Conservation (phyloP, 92 coral and sea anemone species). For the Muricea muricata region DNA sequence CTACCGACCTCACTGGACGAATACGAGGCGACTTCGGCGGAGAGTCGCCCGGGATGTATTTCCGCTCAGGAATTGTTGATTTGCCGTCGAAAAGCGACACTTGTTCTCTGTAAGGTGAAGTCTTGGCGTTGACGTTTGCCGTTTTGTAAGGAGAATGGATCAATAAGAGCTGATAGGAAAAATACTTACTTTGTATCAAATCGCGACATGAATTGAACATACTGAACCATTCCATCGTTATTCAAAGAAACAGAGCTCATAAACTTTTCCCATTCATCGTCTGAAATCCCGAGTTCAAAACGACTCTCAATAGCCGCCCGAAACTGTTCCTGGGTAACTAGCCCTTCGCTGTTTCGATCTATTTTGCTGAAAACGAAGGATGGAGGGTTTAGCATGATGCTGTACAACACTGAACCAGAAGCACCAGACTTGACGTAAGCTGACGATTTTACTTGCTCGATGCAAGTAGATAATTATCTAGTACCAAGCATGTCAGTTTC, state of each 20-base stretch:
- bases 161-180: not conserved
- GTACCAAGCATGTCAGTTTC: no score
- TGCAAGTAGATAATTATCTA: no score
- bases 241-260: slow-evolving; percentile 80
- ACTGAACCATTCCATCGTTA: slow-evolving; percentile 93
- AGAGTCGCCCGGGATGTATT: slow-evolving; percentile 52
- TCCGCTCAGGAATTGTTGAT: slow-evolving; percentile 35
- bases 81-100: slow-evolving; percentile 78
- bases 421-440: no score
- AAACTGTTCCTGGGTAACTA: slow-evolving; percentile 94
- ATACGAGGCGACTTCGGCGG: slow-evolving; percentile 86
- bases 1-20: slow-evolving; percentile 84
- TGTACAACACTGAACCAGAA: no score
- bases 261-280: slow-evolving; percentile 80
- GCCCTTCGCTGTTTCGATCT: slow-evolving; percentile 84
- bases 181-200: slow-evolving; percentile 96
- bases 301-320: slow-evolving; percentile 99
- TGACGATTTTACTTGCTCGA: no score
- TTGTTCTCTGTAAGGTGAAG: slow-evolving; percentile 68
- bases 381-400: no score
- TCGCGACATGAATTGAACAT: slow-evolving; percentile 95
- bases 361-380: no score
- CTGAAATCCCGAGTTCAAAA: slow-evolving; percentile 88
- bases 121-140: no score
- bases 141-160: no score